A percentile compares a stretch with the other conserved stretches of the same genome.
phyloP scores from a whole-genome alignment of 2,888 invertebrate genomes.

The Cyrtodaria siliqua region DNA sequence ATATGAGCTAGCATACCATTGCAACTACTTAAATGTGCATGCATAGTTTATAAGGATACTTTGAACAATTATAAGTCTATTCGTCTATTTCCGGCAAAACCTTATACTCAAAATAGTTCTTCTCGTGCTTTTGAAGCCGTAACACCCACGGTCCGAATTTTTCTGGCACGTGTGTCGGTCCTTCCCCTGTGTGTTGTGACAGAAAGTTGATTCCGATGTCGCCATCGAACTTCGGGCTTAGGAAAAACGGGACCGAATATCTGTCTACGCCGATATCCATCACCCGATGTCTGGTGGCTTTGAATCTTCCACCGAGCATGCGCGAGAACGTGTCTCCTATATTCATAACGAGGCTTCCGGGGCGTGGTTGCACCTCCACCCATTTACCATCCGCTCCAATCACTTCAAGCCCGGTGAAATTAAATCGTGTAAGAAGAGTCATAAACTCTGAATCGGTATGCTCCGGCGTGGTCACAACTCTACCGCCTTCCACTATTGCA shows the following conservation, averaged over 20 bases:
- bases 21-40: too few relatives aligned
- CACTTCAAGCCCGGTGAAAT: conserved; percentile 59
- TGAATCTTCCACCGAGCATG: conserved; percentile 58
- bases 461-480: conserved; percentile 30
- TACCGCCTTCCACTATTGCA: conserved; percentile 32
- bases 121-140: conserved; percentile 2
- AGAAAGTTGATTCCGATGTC: too few relatives aligned
- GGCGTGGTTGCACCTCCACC: too few relatives aligned
- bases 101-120: conserved; percentile 5
- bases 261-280: conserved; percentile 55
- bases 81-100: conserved; percentile 6
- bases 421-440: conserved; percentile 54
- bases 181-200: too few relatives aligned
- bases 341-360: too few relatives aligned
- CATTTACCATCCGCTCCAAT: conserved; percentile 39
- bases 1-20: too few relatives aligned
- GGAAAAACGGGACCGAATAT: conserved; percentile 63
- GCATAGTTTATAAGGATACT: too few relatives aligned
- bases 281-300: conserved; percentile 63
- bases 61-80: too few relatives aligned
- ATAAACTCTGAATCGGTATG: conserved; percentile 59
- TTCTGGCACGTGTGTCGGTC: conserved; percentile 9
- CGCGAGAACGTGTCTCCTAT: too few relatives aligned
- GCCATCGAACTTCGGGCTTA: conserved; percentile 58
- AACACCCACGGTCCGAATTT: conserved; percentile 44